Base-by-base conservation (phyloP, 1,140 invertebrate genomes). In the Heliconius hewitsoni region DNA sequence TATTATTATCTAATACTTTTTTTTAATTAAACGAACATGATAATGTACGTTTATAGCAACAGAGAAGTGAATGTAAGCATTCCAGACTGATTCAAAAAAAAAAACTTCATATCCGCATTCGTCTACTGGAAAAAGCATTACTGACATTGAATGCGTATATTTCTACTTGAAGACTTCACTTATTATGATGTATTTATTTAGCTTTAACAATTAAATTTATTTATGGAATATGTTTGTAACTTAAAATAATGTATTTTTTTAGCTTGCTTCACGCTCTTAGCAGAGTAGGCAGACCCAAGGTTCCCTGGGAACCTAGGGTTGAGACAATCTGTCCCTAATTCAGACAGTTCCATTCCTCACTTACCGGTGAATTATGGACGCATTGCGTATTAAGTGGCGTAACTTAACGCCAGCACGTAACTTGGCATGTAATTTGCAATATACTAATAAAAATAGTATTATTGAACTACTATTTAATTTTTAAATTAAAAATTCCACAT, bases 41-140 rank as follows among this genome's bases (percentile, higher is more conserved):
- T 83, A 84, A 87, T 88, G 82, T 87, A 84, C 86, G 88, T 66
- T 66, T 66, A 73, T 77, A 72, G 60, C 60, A 76, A 46, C 34
- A 75, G 19, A 27, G 42, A 76, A 70, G 74, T 76, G 74, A 76
- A 76, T 76, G 74, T 19, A 66, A 42, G 60, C 37, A 70, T 46
- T 76, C 39, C 74, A 76, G 60, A 34, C 13, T 50, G 37, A 27
- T 37, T 57, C 6, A 57, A 57, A 66, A 52, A 72, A 72, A 78
- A 73, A n/a, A 46, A 66, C 55, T 50, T 73, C 39, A 66, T 8
- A 74, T 79, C 77, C 77, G 77, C 77, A 74, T 79, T 79, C 57
- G 34, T 74, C 74, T 79, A 79, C 42, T n/a, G 39, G 42, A 55
- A 71, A 76, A 76, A 75, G 55, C 23, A 66, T 66, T 66, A 66